phyloP scores from a whole-genome alignment of 2,797 vertebrate genomes.

The Schizopygopsis malacanthus region DNA sequence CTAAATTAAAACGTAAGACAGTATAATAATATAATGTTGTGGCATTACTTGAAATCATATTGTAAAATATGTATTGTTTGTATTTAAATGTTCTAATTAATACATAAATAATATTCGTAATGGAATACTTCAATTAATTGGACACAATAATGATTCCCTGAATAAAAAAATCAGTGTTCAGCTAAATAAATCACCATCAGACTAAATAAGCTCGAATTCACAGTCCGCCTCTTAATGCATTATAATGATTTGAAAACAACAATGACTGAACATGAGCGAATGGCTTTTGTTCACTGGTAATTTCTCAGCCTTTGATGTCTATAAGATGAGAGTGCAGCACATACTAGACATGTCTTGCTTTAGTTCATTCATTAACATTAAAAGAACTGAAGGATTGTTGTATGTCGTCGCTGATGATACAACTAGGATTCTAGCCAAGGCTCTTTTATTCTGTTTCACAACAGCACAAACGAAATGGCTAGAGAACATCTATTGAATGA shows the following conservation, averaged over 20 bases:
- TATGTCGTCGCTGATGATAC: conserved; percentile 27
- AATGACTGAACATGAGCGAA: conserved; percentile 5
- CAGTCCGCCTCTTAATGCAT: neutral
- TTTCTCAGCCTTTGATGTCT: conserved; percentile 49
- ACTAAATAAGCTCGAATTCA: conserved; percentile 10
- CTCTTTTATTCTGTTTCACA: conserved; percentile 36
- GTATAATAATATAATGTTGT: neutral
- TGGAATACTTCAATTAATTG: neutral
- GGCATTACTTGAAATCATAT: neutral
- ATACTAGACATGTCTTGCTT: conserved; percentile 30
- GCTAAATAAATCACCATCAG: conserved; percentile 18
- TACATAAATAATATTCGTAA: neutral
- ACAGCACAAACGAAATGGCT: conserved; percentile 28
- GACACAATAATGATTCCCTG: neutral
- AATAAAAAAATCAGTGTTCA: neutral
- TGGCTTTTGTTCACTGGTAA: conserved; percentile 26
- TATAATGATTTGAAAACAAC: conserved; percentile 39
- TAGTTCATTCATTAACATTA: conserved; percentile 51
- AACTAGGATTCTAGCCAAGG: conserved; percentile 44
- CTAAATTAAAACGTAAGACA: neutral
- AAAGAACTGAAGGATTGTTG: conserved; percentile 42
- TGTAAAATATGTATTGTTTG: no score
- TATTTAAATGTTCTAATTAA: neutral
- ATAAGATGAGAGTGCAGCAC: conserved; percentile 23
- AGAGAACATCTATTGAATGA: conserved; percentile 24